These are phyloP conservation scores for Myiozetetes cayanensis DNA, from an alignment of 2,113 vertebrate species.

Conservation along the genomic window DNA sequence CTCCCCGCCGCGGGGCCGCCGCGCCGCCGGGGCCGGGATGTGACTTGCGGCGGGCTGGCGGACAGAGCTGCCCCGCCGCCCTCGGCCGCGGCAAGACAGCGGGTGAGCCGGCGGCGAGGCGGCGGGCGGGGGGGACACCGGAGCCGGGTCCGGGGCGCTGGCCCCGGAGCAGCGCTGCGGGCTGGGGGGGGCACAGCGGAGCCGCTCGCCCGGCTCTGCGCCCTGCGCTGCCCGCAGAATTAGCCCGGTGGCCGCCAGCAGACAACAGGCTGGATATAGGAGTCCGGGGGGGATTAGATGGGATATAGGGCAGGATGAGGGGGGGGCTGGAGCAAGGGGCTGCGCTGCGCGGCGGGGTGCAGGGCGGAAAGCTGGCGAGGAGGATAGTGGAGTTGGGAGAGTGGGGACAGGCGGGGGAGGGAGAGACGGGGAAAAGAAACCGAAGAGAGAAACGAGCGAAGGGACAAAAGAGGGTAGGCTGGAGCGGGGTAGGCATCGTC, in stretches of 20 bases:
- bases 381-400: neutral
- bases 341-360: neutral
- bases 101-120: neutral
- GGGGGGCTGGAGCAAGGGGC: neutral
- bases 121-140: neutral
- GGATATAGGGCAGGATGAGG: conserved; percentile 23
- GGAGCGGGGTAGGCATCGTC: neutral
- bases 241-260: neutral
- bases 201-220: neutral
- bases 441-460: neutral
- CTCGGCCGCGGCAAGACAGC: neutral
- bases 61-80: conserved; percentile 1
- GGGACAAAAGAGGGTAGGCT: conserved; percentile 12
- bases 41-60: neutral
- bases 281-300: neutral
- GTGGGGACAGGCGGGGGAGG: neutral
- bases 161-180: neutral
- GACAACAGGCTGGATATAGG: neutral
- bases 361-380: neutral
- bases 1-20: neutral
- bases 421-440: neutral
- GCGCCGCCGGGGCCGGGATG: conserved; percentile 1
- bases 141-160: neutral
- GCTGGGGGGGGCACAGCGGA: neutral
- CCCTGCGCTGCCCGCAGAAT: neutral